Evolutionary conservation across 2,113 vertebrate genomes (phyloP).

Genomic region (Scophthalmus maximus): DNA sequence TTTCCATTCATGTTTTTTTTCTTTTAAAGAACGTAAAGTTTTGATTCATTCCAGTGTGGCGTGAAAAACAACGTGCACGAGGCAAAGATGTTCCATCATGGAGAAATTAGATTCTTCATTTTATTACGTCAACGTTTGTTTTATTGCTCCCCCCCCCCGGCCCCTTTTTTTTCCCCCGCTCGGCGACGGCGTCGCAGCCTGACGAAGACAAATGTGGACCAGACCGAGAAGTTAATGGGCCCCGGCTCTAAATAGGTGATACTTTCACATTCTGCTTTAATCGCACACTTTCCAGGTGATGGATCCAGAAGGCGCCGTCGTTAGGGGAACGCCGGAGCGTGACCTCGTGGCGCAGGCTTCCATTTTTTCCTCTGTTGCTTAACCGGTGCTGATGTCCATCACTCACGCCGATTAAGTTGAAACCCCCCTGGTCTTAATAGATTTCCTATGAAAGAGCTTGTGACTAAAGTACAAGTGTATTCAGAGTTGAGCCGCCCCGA

Average conservation of each 20-base stretch:
- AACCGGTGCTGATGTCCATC: constrained; percentile 40
- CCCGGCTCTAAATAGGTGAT: constrained; percentile 19
- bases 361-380: constrained; percentile 31
- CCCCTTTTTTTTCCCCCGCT: background rate
- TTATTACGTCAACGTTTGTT: constrained; percentile 3
- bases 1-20: too few species aligned
- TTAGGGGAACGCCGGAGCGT: constrained; percentile 28
- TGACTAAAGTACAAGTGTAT: constrained; percentile 54
- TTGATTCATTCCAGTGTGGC: background rate
- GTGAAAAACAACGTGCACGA: constrained; percentile 16
- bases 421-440: constrained; percentile 46
- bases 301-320: constrained; percentile 34
- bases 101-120: background rate
- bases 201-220: constrained; percentile 1
- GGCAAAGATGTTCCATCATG: background rate
- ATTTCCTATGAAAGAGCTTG: constrained; percentile 35
- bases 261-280: constrained; percentile 13
- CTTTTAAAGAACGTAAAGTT: background rate
- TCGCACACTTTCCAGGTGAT: constrained; percentile 45
- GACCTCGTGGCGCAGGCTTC: constrained; percentile 53
- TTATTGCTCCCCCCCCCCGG: too few species aligned
- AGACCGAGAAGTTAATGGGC: constrained; percentile 29
- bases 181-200: background rate
- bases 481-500: constrained; percentile 37
- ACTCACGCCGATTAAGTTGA: constrained; percentile 64